phyloP scores from a whole-genome alignment of 2,113 vertebrate genomes.

The Pollimyrus isidori region DNA sequence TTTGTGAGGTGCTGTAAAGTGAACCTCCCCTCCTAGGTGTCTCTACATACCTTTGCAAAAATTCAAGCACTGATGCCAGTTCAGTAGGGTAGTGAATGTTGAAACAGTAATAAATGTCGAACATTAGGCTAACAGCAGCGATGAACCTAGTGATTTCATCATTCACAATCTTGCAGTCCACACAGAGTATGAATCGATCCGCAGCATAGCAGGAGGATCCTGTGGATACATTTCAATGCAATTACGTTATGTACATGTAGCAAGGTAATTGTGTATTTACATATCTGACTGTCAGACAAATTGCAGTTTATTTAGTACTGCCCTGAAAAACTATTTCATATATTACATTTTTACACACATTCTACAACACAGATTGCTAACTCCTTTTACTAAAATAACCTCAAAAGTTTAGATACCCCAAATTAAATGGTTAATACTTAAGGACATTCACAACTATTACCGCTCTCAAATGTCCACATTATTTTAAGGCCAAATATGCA shows the following conservation, averaged over 20 bases:
- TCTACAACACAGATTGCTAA: background rate
- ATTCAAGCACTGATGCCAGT: constrained; percentile 26
- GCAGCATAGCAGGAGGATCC: constrained; percentile 25
- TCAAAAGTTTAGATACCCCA: background rate
- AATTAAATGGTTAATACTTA: background rate
- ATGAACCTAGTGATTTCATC: constrained; percentile 28
- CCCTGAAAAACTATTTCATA: background rate
- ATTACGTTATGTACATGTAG: background rate
- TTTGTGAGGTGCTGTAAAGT: background rate
- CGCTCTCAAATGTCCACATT: background rate
- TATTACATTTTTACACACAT: background rate
- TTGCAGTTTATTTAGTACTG: background rate
- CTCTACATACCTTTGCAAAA: constrained; percentile 21
- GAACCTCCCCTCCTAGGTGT: background rate
- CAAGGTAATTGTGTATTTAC: background rate
- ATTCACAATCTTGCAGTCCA: constrained; percentile 26
- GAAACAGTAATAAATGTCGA: constrained; percentile 30
- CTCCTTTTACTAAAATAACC: background rate
- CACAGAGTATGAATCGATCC: constrained; percentile 22
- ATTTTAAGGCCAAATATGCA: background rate
- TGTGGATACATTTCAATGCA: background rate
- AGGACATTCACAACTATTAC: background rate
- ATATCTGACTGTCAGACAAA: background rate
- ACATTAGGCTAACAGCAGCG: constrained; percentile 30
- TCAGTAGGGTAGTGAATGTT: constrained; percentile 33